Evolutionary conservation across 1,140 invertebrate species (phyloP).

Genomic region (Diachasma alloeum): DNA sequence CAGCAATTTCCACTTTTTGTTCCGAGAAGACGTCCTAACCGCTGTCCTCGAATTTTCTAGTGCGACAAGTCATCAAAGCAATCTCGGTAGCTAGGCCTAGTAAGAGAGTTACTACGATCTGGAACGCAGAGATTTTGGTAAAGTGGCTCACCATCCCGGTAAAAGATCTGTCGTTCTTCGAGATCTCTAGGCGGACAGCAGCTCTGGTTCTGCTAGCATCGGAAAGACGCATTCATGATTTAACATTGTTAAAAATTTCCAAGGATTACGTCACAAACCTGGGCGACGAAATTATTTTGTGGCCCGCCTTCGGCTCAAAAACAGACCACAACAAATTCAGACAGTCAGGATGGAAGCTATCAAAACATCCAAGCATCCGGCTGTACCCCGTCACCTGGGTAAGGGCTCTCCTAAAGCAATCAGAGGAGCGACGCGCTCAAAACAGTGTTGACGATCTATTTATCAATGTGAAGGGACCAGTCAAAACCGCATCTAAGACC

Average conservation of each 20-base stretch:
- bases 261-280: slow-evolving; percentile 23
- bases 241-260: slow-evolving; percentile 39
- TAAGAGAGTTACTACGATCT: slow-evolving; percentile 20
- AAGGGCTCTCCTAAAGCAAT: slow-evolving; percentile 9
- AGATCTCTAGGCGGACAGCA: slow-evolving; percentile 40
- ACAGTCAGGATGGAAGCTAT: slow-evolving; percentile 29
- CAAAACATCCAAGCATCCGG: slow-evolving; percentile 9
- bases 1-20: slow-evolving; percentile 42
- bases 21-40: too few species aligned
- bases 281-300: slow-evolving; percentile 36
- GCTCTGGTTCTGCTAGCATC: slow-evolving; percentile 42
- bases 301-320: slow-evolving; percentile 50
- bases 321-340: slow-evolving; percentile 36
- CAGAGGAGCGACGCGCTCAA: background rate
- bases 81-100: slow-evolving; percentile 24
- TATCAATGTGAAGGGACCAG: slow-evolving; percentile 1
- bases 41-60: slow-evolving; percentile 27
- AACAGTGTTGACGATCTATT: slow-evolving; percentile 2
- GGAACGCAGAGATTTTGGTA: slow-evolving; percentile 29
- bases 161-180: slow-evolving; percentile 21
- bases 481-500: slow-evolving; percentile 32
- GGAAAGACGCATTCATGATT: slow-evolving; percentile 43
- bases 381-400: slow-evolving; percentile 20
- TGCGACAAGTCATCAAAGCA: slow-evolving; percentile 30
- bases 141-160: slow-evolving; percentile 26